Evolutionary conservation across 2,888 invertebrate genomes (phyloP).

Genomic region (Geotrupes spiniger): DNA sequence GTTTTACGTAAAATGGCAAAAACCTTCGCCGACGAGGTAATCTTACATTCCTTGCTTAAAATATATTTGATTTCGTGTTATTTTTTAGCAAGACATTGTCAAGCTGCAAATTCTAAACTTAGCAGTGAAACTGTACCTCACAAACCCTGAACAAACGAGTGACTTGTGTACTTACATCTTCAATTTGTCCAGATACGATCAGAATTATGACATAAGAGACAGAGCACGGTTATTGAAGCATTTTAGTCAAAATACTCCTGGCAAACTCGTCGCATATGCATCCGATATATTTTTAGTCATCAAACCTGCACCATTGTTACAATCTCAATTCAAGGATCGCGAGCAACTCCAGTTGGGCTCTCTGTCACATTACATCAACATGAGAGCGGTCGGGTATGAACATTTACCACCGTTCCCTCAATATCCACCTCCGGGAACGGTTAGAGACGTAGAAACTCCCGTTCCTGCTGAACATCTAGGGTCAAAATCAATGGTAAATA

Average conservation of each 20-base stretch:
- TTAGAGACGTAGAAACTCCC: conserved; percentile 66
- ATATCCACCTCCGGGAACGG: conserved; percentile 68
- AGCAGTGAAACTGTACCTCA: conserved; percentile 88
- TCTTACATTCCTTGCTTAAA: conserved; percentile 12
- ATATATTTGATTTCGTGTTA: conserved; percentile 5
- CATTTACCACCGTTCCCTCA: conserved; percentile 83
- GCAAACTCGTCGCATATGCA: conserved; percentile 57
- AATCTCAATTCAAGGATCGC: conserved; percentile 80
- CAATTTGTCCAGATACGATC: conserved; percentile 92
- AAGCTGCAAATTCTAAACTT: conserved; percentile 94
- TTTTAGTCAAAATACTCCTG: conserved; percentile 65
- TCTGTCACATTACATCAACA: conserved; percentile 90
- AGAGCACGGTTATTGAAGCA: conserved; percentile 85
- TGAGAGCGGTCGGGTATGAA: conserved; percentile 82
- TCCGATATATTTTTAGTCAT: conserved; percentile 83
- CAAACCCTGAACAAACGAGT: conserved; percentile 79
- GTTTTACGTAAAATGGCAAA: conserved; percentile 87
- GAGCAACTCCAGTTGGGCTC: conserved; percentile 92
- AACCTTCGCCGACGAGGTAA: conserved; percentile 76
- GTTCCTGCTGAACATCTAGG: conserved; percentile 34
- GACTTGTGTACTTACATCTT: conserved; percentile 91
- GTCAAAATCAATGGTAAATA: conserved; percentile 30
- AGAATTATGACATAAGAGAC: conserved; percentile 96
- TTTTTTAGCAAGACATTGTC: conserved; percentile 80
- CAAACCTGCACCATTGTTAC: conserved; percentile 90